A percentile compares a stretch with the other conserved stretches of the same genome.
Evolutionary conservation across 37 sponge, comb jelly and placozoan species (phyloP).

Genomic region (Hormiphora californensis): DNA sequence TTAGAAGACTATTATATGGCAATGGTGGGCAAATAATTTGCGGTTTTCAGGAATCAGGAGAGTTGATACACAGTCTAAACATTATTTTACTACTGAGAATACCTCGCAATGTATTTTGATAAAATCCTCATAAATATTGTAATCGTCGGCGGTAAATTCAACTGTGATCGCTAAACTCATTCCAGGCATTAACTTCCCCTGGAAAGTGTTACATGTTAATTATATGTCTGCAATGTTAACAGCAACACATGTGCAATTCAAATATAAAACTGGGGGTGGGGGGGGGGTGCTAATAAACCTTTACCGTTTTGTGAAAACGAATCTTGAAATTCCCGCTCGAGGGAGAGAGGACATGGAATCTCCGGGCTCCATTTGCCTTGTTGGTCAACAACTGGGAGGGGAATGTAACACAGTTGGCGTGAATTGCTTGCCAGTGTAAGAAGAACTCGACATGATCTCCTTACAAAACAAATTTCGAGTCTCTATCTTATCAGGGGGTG

Average conservation of each 20-base stretch:
- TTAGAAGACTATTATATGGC: too few relatives aligned
- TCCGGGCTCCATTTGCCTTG: constrained; percentile 46
- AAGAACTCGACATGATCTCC: too few relatives aligned
- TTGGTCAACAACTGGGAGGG: constrained; percentile 14
- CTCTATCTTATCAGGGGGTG: too few relatives aligned
- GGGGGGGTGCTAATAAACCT: too few relatives aligned
- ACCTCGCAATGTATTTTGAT: constrained; percentile 82
- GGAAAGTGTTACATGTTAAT: not conserved
- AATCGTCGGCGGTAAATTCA: constrained; percentile 66
- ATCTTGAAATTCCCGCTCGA: constrained; percentile 19
- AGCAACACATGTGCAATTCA: too few relatives aligned
- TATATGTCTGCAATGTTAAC: too few relatives aligned
- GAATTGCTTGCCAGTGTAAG: too few relatives aligned
- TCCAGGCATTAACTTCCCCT: constrained; percentile 75
- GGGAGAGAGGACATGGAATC: constrained; percentile 41
- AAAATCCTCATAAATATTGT: constrained; percentile 79
- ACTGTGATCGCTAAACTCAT: constrained; percentile 69
- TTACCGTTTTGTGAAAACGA: constrained; percentile 38
- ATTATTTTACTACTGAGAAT: not conserved
- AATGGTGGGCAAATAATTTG: too few relatives aligned
- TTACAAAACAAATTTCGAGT: too few relatives aligned
- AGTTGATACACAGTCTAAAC: not conserved
- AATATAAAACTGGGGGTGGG: too few relatives aligned
- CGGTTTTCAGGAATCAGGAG: too few relatives aligned
- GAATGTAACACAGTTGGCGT: too few relatives aligned